Conservation (phyloP, 2,113 vertebrate species). For the Typhlomys cinereus region DNA sequence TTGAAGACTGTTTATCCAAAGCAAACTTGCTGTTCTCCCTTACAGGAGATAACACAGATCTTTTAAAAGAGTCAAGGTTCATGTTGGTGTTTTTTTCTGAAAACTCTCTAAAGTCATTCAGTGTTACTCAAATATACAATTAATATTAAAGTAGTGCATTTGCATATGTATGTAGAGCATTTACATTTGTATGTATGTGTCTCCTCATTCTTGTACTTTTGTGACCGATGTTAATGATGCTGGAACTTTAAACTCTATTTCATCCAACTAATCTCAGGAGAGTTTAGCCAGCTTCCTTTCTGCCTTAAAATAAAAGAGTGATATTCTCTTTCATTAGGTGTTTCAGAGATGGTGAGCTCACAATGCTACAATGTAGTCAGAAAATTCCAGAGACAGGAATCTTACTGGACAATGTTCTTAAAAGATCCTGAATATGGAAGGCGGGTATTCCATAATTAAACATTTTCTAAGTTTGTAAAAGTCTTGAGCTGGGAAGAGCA, state of each 20-base stretch:
- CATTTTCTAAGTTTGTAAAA: background rate
- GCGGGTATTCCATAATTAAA: background rate
- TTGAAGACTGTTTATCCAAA: slow-evolving; percentile 39
- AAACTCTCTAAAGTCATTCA: background rate
- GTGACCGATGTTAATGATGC: background rate
- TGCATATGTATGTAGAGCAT: background rate
- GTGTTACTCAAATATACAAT: slow-evolving; percentile 30
- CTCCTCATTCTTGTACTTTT: slow-evolving; percentile 27
- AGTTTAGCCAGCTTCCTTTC: background rate
- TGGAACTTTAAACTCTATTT: slow-evolving; percentile 19
- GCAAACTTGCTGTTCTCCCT: background rate
- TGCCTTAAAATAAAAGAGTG: background rate
- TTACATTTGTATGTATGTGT: background rate
- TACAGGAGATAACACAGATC: slow-evolving; percentile 16
- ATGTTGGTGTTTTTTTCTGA: background rate
- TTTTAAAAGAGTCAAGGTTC: slow-evolving; percentile 42
- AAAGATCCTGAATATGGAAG: background rate
- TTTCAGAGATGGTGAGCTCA: background rate
- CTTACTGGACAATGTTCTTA: background rate
- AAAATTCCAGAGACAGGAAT: slow-evolving; percentile 28
- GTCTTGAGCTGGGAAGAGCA: background rate
- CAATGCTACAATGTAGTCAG: background rate
- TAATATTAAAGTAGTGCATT: background rate
- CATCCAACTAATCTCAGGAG: background rate
- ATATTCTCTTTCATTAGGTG: background rate